phyloP scores from a whole-genome alignment of 2,113 vertebrate species.

The Myanophis thanlyinensis region DNA sequence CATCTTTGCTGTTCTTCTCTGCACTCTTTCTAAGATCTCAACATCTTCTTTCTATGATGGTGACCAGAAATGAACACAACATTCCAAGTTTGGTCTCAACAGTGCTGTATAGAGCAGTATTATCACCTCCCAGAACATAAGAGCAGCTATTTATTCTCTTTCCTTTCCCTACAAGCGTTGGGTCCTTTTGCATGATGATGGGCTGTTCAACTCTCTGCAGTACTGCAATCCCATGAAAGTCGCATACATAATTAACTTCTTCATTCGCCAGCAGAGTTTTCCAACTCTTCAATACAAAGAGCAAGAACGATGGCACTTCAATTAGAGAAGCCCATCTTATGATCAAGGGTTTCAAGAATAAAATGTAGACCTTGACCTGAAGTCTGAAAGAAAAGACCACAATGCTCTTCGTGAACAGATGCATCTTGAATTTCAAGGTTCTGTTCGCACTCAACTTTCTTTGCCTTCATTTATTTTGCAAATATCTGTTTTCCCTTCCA shows the following conservation, averaged over 20 bases:
- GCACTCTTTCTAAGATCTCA: neutral
- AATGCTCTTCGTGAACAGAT: neutral
- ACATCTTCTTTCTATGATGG: neutral
- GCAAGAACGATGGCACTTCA: neutral
- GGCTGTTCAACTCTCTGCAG: neutral
- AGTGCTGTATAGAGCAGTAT: neutral
- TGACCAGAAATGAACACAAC: neutral
- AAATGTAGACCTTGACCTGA: neutral
- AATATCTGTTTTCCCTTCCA: neutral
- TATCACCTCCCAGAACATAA: neutral
- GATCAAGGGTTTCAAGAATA: conserved; percentile 5
- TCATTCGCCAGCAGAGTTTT: neutral
- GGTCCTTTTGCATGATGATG: neutral
- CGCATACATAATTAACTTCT: neutral
- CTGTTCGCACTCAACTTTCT: neutral
- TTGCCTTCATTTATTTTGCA: neutral
- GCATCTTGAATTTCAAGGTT: neutral
- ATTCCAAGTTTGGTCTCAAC: neutral
- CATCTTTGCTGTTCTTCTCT: neutral
- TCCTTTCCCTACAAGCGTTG: neutral
- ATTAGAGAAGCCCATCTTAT: neutral
- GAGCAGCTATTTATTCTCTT: neutral
- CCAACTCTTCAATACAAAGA: neutral
- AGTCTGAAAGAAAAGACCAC: neutral
- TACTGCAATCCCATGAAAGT: neutral